Evolutionary conservation across 1,140 invertebrate species (phyloP).

Genomic region (Macrobrachium rosenbergii): DNA sequence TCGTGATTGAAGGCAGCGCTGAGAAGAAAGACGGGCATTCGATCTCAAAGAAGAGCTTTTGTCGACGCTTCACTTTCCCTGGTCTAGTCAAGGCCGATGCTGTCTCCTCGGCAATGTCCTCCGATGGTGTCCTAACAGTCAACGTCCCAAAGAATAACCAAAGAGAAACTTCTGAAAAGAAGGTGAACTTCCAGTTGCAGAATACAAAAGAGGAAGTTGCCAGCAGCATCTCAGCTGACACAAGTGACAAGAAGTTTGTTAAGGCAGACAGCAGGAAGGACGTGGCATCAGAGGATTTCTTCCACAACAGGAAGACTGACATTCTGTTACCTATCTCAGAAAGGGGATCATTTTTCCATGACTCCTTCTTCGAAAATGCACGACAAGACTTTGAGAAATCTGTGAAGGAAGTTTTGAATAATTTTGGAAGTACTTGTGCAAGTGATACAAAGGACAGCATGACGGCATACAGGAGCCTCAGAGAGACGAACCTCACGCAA

Average conservation of each 20-base stretch:
- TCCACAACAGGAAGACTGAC: not conserved
- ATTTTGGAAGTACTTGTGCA: not conserved
- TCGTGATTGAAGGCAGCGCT: slow-evolving; percentile 60
- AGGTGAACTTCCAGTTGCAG: not conserved
- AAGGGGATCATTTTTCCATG: slow-evolving; percentile 45
- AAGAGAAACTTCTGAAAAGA: not conserved
- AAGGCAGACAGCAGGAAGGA: slow-evolving; percentile 4
- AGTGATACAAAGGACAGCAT: slow-evolving; percentile 7
- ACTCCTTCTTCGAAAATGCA: slow-evolving; percentile 48
- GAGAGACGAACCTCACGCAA: slow-evolving; percentile 2
- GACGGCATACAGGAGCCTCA: slow-evolving; percentile 25
- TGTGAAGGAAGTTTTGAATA: slow-evolving; percentile 19
- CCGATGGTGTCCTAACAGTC: slow-evolving; percentile 61
- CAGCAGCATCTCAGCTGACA: too few species aligned
- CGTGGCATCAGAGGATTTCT: not conserved
- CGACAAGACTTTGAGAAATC: slow-evolving; percentile 33
- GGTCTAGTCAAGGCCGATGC: slow-evolving; percentile 49
- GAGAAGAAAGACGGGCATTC: slow-evolving; percentile 47
- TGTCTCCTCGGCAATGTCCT: slow-evolving; percentile 59
- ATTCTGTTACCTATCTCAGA: slow-evolving; percentile 32
- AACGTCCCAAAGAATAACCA: slow-evolving; percentile 53
- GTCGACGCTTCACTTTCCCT: slow-evolving; percentile 56
- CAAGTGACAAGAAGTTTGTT: not conserved
- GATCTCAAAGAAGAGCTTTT: slow-evolving; percentile 53
- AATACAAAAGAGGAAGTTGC: not conserved